These are phyloP conservation scores for Sus scrofa DNA, from an alignment of 2,113 vertebrate species.

Conservation along the genomic window T2T-Sscrofa CM000817.6:54814501-54815000, in stretches of 20 bases:
- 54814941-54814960: background rate
- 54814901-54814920: background rate
- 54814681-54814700: background rate
- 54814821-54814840: background rate
- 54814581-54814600: too few species aligned
- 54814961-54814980: background rate
- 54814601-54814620: too few species aligned
- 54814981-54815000: background rate
- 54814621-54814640: background rate
- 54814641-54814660: too few species aligned
- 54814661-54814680: background rate
- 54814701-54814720: background rate
- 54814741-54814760: background rate
- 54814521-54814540: too few species aligned
- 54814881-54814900: background rate
- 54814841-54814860: background rate
- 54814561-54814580: too few species aligned
- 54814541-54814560: too few species aligned
- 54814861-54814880: background rate
- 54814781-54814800: background rate
- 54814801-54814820: background rate
- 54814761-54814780: background rate
- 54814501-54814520: too few species aligned
- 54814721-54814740: background rate
- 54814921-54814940: rapidly evolving